Base-by-base conservation (phyloP, 2,113 vertebrate genomes). In the Dipodomys stephensi region DNA sequence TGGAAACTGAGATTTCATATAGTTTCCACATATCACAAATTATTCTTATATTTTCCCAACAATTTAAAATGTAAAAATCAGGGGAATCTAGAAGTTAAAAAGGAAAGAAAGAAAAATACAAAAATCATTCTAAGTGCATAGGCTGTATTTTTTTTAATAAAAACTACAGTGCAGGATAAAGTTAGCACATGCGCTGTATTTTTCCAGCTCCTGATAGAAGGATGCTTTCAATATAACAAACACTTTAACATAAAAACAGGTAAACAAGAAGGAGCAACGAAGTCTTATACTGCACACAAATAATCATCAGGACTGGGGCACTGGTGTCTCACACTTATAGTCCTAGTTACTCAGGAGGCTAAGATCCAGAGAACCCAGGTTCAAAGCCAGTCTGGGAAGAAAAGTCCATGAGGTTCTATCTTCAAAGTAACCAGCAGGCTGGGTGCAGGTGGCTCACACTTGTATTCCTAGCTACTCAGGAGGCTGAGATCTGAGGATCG, bases 221-320 rank as follows among this genome's bases (percentile, higher is more conserved):
- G 86, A 95, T 68, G 53, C 77, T 93, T 90, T 90, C 71, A 67
- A 32, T 84, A 76, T 94, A 49, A 87, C 44, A 88, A 72, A 76
- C n/a, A 39, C 9, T 39, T 39, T 20, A 79, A 67, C 53, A 92
- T 35, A 39, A 39, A 39, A 39, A 60, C 18, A 76, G 22, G 60
- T 62, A 84, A 69, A 25, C n/a, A 91, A 85, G 53, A 74, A 92
- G 27, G 30, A 83, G 32, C 35, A 73, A 93, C 28, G 19, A 78
- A 81, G 73, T 92, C 74, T 62, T 86, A 77, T 4, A 23, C 9
- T 18, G 22, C 13, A 91, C 27, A 90, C 32, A 60, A 95, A 77
- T n/a, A 35, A 27, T 68, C 46, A 79, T n/a, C 1, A 39, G 35
- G 35, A 4, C 35, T 39, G 35, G 35, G 35, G 35, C 35, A 39